Evolutionary conservation across 1,140 invertebrate genomes (phyloP).

Genomic region (Heliconius nattereri): DNA sequence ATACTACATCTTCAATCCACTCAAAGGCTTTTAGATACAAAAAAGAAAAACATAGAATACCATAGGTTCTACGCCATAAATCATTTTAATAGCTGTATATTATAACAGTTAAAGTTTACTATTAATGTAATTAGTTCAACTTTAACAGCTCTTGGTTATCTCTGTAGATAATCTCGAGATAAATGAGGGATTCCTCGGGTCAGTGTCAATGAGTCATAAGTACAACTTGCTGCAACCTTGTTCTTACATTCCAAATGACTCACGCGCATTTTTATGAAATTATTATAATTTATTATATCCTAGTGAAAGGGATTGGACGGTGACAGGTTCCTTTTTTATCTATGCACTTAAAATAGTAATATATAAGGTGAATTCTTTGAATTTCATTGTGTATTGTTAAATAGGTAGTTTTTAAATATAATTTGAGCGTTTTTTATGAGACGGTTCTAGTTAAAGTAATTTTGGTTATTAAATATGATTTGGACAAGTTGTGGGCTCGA

Average conservation of each 20-base stretch:
- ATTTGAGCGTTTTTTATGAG: neutral
- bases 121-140: conserved; percentile 1
- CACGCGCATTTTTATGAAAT: conserved; percentile 44
- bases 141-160: conserved; percentile 8
- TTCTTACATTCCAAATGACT: conserved; percentile 45
- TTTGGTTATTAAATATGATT: neutral
- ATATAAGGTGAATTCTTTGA: neutral
- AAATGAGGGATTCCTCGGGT: conserved; percentile 44
- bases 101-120: neutral
- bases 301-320: conserved; percentile 22
- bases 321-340: neutral
- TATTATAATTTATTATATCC: conserved; percentile 36
- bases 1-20: too few species aligned
- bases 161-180: conserved; percentile 27
- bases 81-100: neutral
- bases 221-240: conserved; percentile 42
- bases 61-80: neutral
- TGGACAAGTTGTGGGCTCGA: neutral
- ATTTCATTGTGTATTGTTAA: neutral
- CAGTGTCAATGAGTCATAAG: conserved; percentile 50
- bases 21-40: too few species aligned
- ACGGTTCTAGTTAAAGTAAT: neutral
- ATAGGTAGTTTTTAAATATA: neutral
- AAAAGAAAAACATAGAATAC: too few species aligned
- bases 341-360: neutral